Conservation (phyloP, 2,113 vertebrate species). For the Nematolebias whitei region DNA sequence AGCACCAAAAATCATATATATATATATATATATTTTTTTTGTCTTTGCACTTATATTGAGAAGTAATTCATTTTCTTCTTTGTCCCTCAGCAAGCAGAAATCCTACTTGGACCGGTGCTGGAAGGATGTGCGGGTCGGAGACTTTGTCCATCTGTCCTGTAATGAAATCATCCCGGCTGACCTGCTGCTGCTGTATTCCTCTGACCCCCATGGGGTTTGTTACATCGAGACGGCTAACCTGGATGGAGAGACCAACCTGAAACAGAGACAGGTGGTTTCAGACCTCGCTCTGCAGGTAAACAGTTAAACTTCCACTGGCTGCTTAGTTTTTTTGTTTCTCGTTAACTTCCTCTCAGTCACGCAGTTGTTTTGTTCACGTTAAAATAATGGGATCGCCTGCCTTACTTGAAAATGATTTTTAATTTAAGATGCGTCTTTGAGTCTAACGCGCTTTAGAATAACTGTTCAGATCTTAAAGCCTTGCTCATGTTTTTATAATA, state of each 20-base stretch:
- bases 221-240: constrained; percentile 93
- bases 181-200: constrained; percentile 90
- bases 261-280: constrained; percentile 90
- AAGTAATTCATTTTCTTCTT: background rate
- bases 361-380: too few species aligned
- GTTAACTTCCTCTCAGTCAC: too few species aligned
- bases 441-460: too few species aligned
- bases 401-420: too few species aligned
- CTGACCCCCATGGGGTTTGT: constrained; percentile 89
- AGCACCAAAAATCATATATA: too few species aligned
- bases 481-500: too few species aligned
- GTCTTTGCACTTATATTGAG: too few species aligned
- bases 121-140: constrained; percentile 91
- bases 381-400: too few species aligned
- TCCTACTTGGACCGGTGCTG: constrained; percentile 83
- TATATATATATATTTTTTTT: too few species aligned
- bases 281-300: constrained; percentile 83
- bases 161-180: constrained; percentile 94
- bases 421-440: too few species aligned
- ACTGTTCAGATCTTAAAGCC: too few species aligned
- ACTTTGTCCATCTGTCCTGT: constrained; percentile 88
- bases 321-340: too few species aligned
- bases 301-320: background rate
- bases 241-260: constrained; percentile 95
- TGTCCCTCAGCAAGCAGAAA: constrained; percentile 80